Base-by-base conservation (phyloP, 2,797 vertebrate genomes). In the Champsocephalus gunnari region DNA sequence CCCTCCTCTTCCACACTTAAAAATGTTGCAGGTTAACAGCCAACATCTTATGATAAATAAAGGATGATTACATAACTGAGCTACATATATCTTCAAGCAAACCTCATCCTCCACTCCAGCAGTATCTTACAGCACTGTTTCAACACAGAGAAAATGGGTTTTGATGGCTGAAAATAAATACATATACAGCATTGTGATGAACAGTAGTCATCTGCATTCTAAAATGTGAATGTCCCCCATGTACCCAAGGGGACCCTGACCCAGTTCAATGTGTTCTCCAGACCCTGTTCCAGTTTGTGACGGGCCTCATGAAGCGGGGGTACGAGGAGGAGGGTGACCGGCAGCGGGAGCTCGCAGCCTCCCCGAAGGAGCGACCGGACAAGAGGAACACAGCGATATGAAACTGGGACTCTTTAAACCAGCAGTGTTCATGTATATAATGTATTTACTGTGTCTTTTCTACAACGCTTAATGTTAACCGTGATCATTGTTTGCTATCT, bases 201-300 rank as follows among this genome's bases (percentile, higher is more conserved):
- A 12, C 38, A 59, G n/a, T 7, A 44, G 21, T 19, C 12, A 3
- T 34, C 7, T 3, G 13, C 41, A 44, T 41, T 41, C 34, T 5
- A 19, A 12, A 65, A 13, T 50, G 28, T 24, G 17, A 49, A 13
- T 51, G 9, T 56, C 16, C 16, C 56, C 58, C 2, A 38, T 38
- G 28, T 28, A 49, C 1, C 3, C 24, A 7, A 28, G 5, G 1
- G 5, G 41, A 12, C 32, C n/a, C 24, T 80, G 47, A 71, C 21
- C 11, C 11, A 9, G 13, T 53, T 62, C 12, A 21, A 8, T 58
- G 4, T 75, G 44, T 73, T 24, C 43, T 81, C 16, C 86, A 96
- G 95, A 89, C 91, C 0, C 70, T 95, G 92, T 96, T 96, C 88
- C 90, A 87, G 82, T 95, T 92, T 3, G 79, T 95, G 66, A 94